Evolutionary conservation across 2,797 vertebrate genomes (phyloP).

Genomic region (Aselliscus stoliczkanus): DNA sequence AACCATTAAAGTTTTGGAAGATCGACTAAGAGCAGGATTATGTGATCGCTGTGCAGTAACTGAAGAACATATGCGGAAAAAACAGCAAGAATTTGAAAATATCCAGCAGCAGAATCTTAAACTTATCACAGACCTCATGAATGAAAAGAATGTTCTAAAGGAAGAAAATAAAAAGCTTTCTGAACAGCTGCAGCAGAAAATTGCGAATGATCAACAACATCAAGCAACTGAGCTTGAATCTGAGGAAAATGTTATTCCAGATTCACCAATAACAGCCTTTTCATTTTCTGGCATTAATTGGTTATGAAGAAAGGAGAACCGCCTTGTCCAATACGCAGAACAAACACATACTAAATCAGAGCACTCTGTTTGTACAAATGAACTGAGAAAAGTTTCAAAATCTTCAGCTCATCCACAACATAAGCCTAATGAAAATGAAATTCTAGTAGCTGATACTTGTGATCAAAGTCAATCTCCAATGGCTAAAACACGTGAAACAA

Average conservation of each 20-base stretch:
- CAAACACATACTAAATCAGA: constrained; percentile 73
- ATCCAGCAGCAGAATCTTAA: constrained; percentile 87
- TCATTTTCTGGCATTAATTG: constrained; percentile 86
- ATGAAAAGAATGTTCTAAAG: constrained; percentile 87
- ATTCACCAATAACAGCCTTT: constrained; percentile 87
- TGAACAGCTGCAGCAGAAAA: constrained; percentile 84
- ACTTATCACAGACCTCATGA: constrained; percentile 89
- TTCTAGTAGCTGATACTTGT: constrained; percentile 93
- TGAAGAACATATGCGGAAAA: constrained; percentile 88
- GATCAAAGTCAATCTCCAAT: constrained; percentile 81
- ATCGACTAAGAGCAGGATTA: constrained; percentile 83
- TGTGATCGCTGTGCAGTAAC: constrained; percentile 91
- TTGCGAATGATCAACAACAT: constrained; percentile 64
- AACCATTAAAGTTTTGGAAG: no score
- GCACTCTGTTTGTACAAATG: constrained; percentile 60
- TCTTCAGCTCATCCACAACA: constrained; percentile 67
- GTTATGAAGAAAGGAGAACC: constrained; percentile 86
- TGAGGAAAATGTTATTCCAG: constrained; percentile 91
- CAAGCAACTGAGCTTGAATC: constrained; percentile 76
- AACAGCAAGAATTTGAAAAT: constrained; percentile 87
- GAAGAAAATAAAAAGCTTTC: constrained; percentile 92
- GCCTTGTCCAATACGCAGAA: constrained; percentile 87
- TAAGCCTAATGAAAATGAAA: constrained; percentile 73
- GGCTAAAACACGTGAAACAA: not conserved
- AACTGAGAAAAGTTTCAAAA: constrained; percentile 69